These are phyloP conservation scores for Baccha elongata DNA, from an alignment of 2,888 invertebrate species.

Conservation along the genomic window DNA sequence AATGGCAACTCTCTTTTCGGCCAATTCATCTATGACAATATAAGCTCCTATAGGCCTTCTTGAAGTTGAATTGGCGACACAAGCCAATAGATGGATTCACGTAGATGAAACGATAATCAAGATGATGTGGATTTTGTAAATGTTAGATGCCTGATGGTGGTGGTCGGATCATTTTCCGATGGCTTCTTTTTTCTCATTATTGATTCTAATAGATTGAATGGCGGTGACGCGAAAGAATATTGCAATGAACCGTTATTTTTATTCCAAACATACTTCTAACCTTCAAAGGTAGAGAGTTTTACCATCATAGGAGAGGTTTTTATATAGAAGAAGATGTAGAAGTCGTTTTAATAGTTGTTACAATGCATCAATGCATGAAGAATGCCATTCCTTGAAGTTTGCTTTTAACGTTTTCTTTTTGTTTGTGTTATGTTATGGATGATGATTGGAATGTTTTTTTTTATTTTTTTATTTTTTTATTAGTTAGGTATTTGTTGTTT, in stretches of 20 bases:
- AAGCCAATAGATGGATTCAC: conserved; percentile 24
- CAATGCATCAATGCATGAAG: conserved; percentile 48
- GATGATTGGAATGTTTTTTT: conserved; percentile 27
- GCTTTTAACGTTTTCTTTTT: conserved; percentile 2
- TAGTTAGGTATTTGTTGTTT: conserved; percentile 25
- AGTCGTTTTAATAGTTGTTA: conserved; percentile 43
- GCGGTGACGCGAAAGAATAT: conserved; percentile 15
- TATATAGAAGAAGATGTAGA: background rate
- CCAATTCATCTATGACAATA: background rate
- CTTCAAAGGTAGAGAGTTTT: conserved; percentile 59
- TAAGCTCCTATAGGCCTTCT: background rate
- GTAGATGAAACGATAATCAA: conserved; percentile 18
- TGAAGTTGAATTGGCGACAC: conserved; percentile 21
- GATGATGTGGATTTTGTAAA: conserved; percentile 19
- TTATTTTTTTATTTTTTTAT: conserved; percentile 2
- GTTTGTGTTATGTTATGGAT: background rate
- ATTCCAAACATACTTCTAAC: conserved; percentile 39
- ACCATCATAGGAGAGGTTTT: conserved; percentile 5
- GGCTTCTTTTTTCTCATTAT: conserved; percentile 17
- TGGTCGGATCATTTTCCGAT: conserved; percentile 1
- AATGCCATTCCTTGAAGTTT: conserved; percentile 38
- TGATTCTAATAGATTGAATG: conserved; percentile 31
- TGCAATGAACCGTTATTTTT: conserved; percentile 61
- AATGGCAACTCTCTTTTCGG: background rate
- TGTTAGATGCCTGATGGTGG: conserved; percentile 1